Percentiles rank a stretch among this genome's conserved stretches.
Conservation (phyloP, 2,797 vertebrate genomes). For the Falco columbarius region DNA sequence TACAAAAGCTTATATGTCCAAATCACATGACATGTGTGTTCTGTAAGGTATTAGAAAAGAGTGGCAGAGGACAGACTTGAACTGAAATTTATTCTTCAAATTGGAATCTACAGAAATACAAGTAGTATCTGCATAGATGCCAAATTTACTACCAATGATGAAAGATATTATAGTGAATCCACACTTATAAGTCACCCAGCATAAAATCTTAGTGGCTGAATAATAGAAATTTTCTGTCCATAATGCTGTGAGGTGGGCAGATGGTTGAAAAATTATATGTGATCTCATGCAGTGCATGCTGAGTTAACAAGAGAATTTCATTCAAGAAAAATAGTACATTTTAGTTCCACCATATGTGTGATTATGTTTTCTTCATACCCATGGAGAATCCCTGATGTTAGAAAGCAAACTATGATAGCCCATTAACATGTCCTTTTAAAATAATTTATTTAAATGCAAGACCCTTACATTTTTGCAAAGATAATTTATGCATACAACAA, state of each 20-base stretch:
- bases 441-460: not conserved
- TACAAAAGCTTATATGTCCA: not conserved
- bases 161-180: not conserved
- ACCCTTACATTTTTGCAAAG: not conserved
- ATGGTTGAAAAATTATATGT: slow-evolving; percentile 67
- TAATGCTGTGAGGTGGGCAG: slow-evolving; percentile 53
- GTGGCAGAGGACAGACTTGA: not conserved
- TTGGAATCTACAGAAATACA: not conserved
- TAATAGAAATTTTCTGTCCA: slow-evolving; percentile 42
- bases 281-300: slow-evolving; percentile 62
- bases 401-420: slow-evolving; percentile 35
- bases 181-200: slow-evolving; percentile 26
- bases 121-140: not conserved
- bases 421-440: slow-evolving; percentile 36
- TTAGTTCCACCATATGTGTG: slow-evolving; percentile 65
- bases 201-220: slow-evolving; percentile 37
- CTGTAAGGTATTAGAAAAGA: accelerated
- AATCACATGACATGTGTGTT: not conserved
- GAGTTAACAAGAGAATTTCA: slow-evolving; percentile 74
- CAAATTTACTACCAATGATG: not conserved
- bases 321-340: slow-evolving; percentile 62
- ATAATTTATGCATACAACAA: not conserved
- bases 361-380: slow-evolving; percentile 68
- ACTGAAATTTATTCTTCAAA: not conserved
- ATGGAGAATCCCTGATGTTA: slow-evolving; percentile 55